Conservation (phyloP, 2,888 invertebrate genomes). For the Thera obeliscata region DNA sequence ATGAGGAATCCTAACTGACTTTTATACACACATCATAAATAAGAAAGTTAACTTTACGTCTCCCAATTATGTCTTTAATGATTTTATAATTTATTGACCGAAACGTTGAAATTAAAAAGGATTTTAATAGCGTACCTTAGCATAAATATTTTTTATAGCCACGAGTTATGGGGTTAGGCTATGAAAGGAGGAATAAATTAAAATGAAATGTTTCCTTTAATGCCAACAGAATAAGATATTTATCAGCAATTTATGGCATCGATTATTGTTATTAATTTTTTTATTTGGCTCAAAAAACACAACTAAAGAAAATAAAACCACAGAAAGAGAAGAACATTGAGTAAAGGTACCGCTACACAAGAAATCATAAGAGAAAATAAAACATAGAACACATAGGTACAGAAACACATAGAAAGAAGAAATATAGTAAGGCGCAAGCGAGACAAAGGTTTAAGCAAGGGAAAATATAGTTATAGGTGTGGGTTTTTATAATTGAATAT, state of each 20-base stretch:
- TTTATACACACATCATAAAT: conserved; percentile 29
- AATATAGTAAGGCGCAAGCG: conserved; percentile 90
- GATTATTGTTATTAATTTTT: too few species aligned
- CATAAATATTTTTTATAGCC: conserved; percentile 38
- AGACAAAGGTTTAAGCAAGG: conserved; percentile 90
- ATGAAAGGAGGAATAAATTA: conserved; percentile 23
- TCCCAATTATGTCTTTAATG: conserved; percentile 41
- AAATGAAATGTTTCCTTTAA: conserved; percentile 7
- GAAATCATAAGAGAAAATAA: too few species aligned
- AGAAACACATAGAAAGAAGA: too few species aligned
- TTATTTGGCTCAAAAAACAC: too few species aligned
- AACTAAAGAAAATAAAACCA: too few species aligned
- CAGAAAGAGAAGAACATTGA: too few species aligned
- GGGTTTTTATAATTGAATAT: conserved; percentile 26
- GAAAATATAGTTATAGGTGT: conserved; percentile 80
- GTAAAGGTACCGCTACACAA: too few species aligned
- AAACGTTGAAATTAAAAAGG: conserved; percentile 33
- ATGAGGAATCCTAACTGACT: too few species aligned
- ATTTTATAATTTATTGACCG: conserved; percentile 38
- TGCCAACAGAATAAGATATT: conserved; percentile 3
- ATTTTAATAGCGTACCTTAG: conserved; percentile 36
- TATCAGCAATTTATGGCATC: conserved; percentile 3
- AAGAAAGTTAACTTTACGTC: conserved; percentile 19
- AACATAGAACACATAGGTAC: too few species aligned
- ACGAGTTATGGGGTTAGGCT: conserved; percentile 34